Base-by-base conservation (phyloP, 2,888 invertebrate genomes). In the Pollenia amentaria region DNA sequence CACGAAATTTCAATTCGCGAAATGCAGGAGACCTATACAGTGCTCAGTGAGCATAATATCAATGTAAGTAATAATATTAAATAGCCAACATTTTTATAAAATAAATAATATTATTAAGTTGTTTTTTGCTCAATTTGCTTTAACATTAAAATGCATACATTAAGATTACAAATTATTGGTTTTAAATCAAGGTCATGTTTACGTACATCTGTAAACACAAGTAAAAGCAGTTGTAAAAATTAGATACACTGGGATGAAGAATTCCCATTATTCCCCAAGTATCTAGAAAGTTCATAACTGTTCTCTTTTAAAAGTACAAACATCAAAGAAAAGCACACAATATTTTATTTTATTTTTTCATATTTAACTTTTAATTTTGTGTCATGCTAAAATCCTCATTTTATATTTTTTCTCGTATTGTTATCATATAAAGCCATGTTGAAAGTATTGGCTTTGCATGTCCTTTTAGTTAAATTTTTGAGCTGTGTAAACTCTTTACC, bases 11-110 rank as follows among this genome's bases (percentile, higher is more conserved):
- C 95, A 89, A 97, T 96, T 90, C 94, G 95, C 53, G 95, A 95
- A 88, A 96, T 96, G 93, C 95, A 97, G 92, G 97, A 98, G 92
- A 95, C 96, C 65, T 98, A 97, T 91, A 94, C 95, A 62, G 96
- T 97, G 89, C 94, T 98, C 18, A 94, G 94, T 70, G 95, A 96
- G 88, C 97, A 98, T 91, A 93, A 94, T 6, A 95, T 98, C 44
- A 93, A 95, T 89, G 97, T 96, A 89, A 93, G 89, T 94, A 21
- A n/a, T 10, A 29, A 62, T 11, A 8, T 46, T 40, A 18, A 2
- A 55, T 18, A 21, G 4, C 3, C 9, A 55, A 14, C 1, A 14
- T n/a, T 16, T 55, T 1, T 9, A 12, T 29, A 38, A 55, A 12
- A 70, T 14, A 14, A 21, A 48, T 16, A 6, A 18, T 9, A 44